Evolutionary conservation across 1,140 invertebrate species (phyloP).

Genomic region (Orius insidiosus): DNA sequence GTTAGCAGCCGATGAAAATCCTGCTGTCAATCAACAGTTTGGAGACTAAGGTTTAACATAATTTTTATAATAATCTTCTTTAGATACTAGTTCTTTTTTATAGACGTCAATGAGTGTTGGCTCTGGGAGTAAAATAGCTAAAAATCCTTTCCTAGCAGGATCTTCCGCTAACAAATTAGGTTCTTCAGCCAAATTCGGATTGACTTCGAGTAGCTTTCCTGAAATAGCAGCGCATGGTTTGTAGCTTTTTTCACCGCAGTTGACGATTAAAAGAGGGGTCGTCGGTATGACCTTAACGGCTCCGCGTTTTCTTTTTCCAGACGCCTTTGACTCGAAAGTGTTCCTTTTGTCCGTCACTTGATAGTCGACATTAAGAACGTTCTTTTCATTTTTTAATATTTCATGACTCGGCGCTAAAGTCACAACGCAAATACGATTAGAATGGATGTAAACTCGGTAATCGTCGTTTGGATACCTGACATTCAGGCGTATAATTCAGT

Average conservation of each 20-base stretch:
- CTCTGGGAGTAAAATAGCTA: constrained; percentile 56
- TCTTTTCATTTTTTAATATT: constrained; percentile 35
- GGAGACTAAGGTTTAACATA: too few relatives aligned
- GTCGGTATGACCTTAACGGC: constrained; percentile 57
- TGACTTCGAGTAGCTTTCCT: constrained; percentile 69
- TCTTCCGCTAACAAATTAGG: constrained; percentile 43
- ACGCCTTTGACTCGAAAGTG: constrained; percentile 57
- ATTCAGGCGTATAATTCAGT: constrained; percentile 42
- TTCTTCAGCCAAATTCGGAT: constrained; percentile 45
- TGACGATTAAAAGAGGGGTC: constrained; percentile 46
- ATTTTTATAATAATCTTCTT: constrained; percentile 14
- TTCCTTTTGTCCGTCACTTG: constrained; percentile 50
- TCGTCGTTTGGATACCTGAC: constrained; percentile 31
- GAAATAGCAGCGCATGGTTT: constrained; percentile 53
- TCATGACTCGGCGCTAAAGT: constrained; percentile 55
- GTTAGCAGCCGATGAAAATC: too few relatives aligned
- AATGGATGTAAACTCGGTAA: constrained; percentile 56
- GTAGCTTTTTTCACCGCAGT: constrained; percentile 44
- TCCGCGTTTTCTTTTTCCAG: constrained; percentile 70
- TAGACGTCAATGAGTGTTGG: constrained; percentile 23
- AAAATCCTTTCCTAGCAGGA: constrained; percentile 47
- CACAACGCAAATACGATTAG: constrained; percentile 61
- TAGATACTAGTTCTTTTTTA: constrained; percentile 22
- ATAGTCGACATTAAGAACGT: constrained; percentile 45
- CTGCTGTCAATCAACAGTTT: too few relatives aligned